phyloP scores from a whole-genome alignment of 1,140 invertebrate species.

The Ceratina australensis region DNA sequence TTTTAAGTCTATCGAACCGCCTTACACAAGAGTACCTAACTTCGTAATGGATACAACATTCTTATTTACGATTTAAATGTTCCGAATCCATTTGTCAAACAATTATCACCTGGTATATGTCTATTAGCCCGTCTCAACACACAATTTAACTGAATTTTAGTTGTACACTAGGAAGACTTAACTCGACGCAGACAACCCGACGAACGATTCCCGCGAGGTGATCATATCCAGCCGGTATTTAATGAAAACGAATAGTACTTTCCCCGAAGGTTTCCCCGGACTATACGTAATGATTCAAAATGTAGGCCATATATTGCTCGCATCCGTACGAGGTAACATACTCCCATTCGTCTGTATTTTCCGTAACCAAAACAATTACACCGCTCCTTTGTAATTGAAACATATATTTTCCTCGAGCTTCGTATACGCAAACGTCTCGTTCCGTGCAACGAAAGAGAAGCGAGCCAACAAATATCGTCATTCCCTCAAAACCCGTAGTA shows the following conservation, averaged over 20 bases:
- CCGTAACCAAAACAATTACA: constrained; percentile 27
- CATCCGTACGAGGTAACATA: neutral
- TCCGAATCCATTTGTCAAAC: neutral
- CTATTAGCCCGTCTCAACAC: no score
- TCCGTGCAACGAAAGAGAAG: constrained; percentile 3
- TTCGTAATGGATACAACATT: neutral
- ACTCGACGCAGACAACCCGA: constrained; percentile 36
- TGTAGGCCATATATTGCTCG: constrained; percentile 19
- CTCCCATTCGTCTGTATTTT: neutral
- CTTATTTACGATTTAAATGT: neutral
- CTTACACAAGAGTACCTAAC: neutral
- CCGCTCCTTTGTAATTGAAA: constrained; percentile 25
- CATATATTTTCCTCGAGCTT: constrained; percentile 13
- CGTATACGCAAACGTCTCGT: neutral
- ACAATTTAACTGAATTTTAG: no score
- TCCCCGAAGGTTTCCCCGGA: constrained; percentile 2
- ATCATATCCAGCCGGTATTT: constrained; percentile 48
- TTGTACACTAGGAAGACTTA: constrained; percentile 27
- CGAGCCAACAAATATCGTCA: neutral
- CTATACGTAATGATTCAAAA: constrained; percentile 29
- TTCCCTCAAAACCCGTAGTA: neutral
- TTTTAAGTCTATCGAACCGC: neutral
- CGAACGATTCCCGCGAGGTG: constrained; percentile 39
- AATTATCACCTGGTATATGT: neutral
- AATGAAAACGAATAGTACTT: constrained; percentile 63